Evolutionary conservation across 2,888 invertebrate genomes (phyloP).

Genomic region (Andricus quercusramuli): DNA sequence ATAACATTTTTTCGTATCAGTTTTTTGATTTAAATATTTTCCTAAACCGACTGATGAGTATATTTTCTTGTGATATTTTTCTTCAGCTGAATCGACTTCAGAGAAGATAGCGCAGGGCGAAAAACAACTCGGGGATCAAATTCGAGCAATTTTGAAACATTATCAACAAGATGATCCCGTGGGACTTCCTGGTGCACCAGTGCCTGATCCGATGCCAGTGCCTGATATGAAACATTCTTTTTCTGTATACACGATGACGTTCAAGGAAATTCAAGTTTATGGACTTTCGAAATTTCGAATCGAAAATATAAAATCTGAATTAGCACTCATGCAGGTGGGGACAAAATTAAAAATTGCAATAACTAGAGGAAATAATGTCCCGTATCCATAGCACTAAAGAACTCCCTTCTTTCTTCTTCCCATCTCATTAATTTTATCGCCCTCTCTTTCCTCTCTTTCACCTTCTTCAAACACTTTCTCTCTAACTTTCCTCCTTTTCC

Average conservation of each 20-base stretch:
- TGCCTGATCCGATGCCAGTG: constrained; percentile 90
- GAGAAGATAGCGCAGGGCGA: constrained; percentile 79
- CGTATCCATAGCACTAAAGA: too few relatives aligned
- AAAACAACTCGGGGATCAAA: constrained; percentile 86
- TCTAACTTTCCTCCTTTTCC: too few relatives aligned
- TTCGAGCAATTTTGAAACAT: constrained; percentile 86
- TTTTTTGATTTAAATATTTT: too few relatives aligned
- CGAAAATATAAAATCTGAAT: constrained; percentile 85
- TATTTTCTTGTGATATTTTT: background rate
- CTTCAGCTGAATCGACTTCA: constrained; percentile 62
- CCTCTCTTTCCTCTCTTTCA: too few relatives aligned
- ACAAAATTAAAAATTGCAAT: background rate
- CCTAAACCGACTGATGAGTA: too few relatives aligned
- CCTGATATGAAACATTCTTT: constrained; percentile 88
- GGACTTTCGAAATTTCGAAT: constrained; percentile 90
- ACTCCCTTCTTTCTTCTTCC: too few relatives aligned
- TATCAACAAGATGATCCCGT: constrained; percentile 90
- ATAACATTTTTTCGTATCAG: too few relatives aligned
- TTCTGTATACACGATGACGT: constrained; percentile 85
- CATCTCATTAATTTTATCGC: too few relatives aligned
- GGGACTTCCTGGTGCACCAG: constrained; percentile 88
- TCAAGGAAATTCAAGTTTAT: constrained; percentile 86
- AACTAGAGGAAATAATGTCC: background rate
- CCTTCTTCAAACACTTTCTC: too few relatives aligned
- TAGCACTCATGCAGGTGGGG: constrained; percentile 87